Evolutionary conservation across 2,113 vertebrate genomes (phyloP).

Genomic region (Strix aluco): DNA sequence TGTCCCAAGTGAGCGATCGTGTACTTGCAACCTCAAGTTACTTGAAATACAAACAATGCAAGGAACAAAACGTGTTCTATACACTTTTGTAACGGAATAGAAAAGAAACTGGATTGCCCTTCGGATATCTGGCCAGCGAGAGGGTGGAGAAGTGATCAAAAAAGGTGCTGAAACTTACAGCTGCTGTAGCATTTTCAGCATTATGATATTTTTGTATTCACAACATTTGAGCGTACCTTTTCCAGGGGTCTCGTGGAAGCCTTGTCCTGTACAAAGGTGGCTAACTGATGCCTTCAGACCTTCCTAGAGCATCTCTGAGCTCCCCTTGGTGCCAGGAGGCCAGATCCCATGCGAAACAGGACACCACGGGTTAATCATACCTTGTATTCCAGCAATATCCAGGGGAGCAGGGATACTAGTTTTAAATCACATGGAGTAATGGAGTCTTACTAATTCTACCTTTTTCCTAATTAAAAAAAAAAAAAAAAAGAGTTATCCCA

Average conservation of each 20-base stretch:
- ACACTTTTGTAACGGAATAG: not conserved
- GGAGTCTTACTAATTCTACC: not conserved
- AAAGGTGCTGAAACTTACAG: not conserved
- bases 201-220: not conserved
- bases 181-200: not conserved
- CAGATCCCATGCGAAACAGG: accelerated
- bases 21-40: not conserved
- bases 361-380: no score
- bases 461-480: not conserved
- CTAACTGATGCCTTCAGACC: not conserved
- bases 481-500: no score
- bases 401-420: not conserved
- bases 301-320: not conserved
- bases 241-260: not conserved
- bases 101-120: not conserved
- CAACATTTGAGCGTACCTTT: not conserved
- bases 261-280: not conserved
- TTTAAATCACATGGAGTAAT: not conserved
- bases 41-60: not conserved
- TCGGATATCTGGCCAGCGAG: not conserved
- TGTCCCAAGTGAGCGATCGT: accelerated
- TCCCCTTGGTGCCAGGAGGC: not conserved
- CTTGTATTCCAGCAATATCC: not conserved
- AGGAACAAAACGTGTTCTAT: not conserved
- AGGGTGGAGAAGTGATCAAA: not conserved